Evolutionary conservation across 2,888 invertebrate species (phyloP).

Genomic region (Fissipunctia ypsillon): DNA sequence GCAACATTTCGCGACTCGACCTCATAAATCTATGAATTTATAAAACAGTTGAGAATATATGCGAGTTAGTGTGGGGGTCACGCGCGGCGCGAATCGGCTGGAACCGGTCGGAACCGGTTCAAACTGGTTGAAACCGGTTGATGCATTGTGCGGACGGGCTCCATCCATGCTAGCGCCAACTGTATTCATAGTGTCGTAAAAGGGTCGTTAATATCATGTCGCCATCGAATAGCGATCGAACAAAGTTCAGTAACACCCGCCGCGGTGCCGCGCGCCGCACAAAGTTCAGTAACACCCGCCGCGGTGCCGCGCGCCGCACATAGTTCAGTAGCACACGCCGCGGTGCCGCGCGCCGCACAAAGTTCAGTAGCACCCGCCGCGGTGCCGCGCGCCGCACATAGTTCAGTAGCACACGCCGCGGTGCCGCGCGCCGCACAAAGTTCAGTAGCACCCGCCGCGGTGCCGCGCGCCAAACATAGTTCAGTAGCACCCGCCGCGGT

Average conservation of each 20-base stretch:
- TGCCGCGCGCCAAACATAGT: too few species aligned
- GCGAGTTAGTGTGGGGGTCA: slow-evolving; percentile 43
- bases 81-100: slow-evolving; percentile 29
- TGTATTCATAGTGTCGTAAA: slow-evolving; percentile 51
- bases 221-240: slow-evolving; percentile 52
- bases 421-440: slow-evolving; percentile 37
- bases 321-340: slow-evolving; percentile 41
- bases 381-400: slow-evolving; percentile 36
- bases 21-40: slow-evolving; percentile 61
- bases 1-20: slow-evolving; percentile 21
- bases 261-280: slow-evolving; percentile 14
- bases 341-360: slow-evolving; percentile 32
- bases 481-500: slow-evolving; percentile 31
- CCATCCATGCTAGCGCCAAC: slow-evolving; percentile 30
- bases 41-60: slow-evolving; percentile 49
- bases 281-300: too few species aligned
- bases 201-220: slow-evolving; percentile 52
- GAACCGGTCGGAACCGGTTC: slow-evolving; percentile 2
- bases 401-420: slow-evolving; percentile 37
- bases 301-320: slow-evolving; percentile 24
- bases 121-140: slow-evolving; percentile 24
- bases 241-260: slow-evolving; percentile 45
- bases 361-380: slow-evolving; percentile 39
- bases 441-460: slow-evolving; percentile 36
- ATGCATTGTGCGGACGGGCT: slow-evolving; percentile 37